Base-by-base conservation (phyloP, 1,140 invertebrate genomes). In the Penaeus chinensis region DNA sequence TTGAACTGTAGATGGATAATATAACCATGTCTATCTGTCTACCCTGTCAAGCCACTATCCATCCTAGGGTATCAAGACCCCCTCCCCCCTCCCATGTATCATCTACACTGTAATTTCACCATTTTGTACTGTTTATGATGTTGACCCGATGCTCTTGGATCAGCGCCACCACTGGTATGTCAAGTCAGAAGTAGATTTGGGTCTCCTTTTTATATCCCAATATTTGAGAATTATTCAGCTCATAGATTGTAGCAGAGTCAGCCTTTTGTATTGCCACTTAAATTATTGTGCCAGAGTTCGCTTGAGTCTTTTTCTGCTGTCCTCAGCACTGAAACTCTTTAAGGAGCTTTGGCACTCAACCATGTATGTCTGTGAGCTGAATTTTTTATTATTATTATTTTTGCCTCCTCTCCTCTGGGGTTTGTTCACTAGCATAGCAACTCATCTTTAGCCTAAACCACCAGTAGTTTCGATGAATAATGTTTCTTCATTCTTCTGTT, bases 381-480 rank as follows among this genome's bases (percentile, higher is more conserved):
- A 82, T 76, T 82, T 27, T 66, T 87, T 74, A 32, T 77, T 77
- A 37, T 77, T 27, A 37, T 77, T 27, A 24, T 37, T 76, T 27
- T 77, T 77, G 32, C 85, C 80, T 78, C 61, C 80, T 87, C 42
- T 87, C 85, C 85, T 87, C 85, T 87, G 85, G 85, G 85, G 85
- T 87, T 82, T 87, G 85, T 85, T 79, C 62, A 79, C 77, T 85
- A 85, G 85, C 81, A 32, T 82, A 62, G 79, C 69, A 82, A 82
- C 80, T 87, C 80, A 62, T 87, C 85, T 87, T 42, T 87, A 87
- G 85, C 85, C 80, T 87, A 87, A 82, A 82, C 85, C 85, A 87
- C 71, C 71, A 79, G 76, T 69, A 85, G 84, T 85, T 79, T 63
- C 47, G 65, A 60, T 79, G 62, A 60, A 71, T 69, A 24, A 82